Evolutionary conservation across 2,113 vertebrate genomes (phyloP), one percentile per base, ranked within the genome.

Genomic region (Miniopterus natalensis): DNA sequence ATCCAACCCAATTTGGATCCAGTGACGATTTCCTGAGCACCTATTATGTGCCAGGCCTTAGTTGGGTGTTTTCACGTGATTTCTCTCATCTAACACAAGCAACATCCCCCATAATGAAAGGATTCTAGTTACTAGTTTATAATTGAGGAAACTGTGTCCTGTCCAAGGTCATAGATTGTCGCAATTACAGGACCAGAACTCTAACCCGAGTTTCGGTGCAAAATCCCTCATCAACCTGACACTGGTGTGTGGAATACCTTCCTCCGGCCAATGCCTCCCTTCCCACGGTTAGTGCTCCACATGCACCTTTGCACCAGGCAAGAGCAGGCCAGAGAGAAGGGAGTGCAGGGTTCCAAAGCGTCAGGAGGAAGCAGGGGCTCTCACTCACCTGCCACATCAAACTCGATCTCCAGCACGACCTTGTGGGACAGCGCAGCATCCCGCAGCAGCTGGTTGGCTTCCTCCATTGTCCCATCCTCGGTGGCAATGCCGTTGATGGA

Each of bases 381-480:
- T n/a, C 49, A 25, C 95, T 94, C 77, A 99, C 99, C 99, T 95
- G 99, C 99, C 0, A 99, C 99, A 1, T 99, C 99, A 47, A 99
- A 99, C 96, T 99, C 99, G 0, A 99, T 96, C 96, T 99, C 99
- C 0, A 99, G 98, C 23, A 99, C 98, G 68, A 99, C 99, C 96
- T 99, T 99, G 96, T 99, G 99, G 8, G 99, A 97, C 84, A 99
- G 98, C 0, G 99, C 99, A 0, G 99, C 99, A 2, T 99, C 99
- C 85, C 99, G 98, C 95, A 99, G 98, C n/a, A 99, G 99, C 98
- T 99, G 99, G 95, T 99, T 99, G 94, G 99, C 99, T 70, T 99
- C 99, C 92, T 99, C 99, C 98, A 99, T 98, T 0, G 99, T 99
- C 70, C 99, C 99, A 0, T 99, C 99, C 97, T 99, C 99, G 0